Evolutionary conservation across 2,113 vertebrate species (phyloP), one percentile per base, ranked within the genome.

Genomic region (Aptenodytes patagonicus): DNA sequence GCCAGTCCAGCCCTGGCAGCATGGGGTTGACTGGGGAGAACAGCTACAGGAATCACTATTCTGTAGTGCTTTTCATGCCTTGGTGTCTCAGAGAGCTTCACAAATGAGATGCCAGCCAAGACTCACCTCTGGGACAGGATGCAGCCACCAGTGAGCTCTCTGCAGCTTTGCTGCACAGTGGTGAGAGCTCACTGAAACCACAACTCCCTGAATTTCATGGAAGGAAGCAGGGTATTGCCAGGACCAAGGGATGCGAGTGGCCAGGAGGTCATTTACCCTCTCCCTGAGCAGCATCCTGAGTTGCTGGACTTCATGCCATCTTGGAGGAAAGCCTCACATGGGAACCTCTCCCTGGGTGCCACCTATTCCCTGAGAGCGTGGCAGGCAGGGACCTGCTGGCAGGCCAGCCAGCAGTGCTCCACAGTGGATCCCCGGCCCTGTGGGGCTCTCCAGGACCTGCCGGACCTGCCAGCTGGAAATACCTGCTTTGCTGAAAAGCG

Each of bases 241-340:
- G 29, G 25, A 82, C 22, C 52, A 17, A 29, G 38, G 73, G 70
- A 38, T 38, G 38, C 0, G 0, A 36, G 34, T 0, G 6, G 36
- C 60, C n/a, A 54, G 38, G 13, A 60, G 47, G 10, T 6, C 31
- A 34, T 47, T 42, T 4, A 49, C 25, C 55, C 62, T 58, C 70
- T 36, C 21, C 49, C 47, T 26, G 47, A 46, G 81, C 81, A 61
- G 90, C 55, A 54, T 8, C 31, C 6, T 0, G 14, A 34, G 61
- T 1, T 40, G 70, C 25, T 38, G 66, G 29, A 54, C 51, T 58
- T 26, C 14, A 31, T 2, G 20, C 38, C 24, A 38, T 5, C 65
- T 66, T 20, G 2, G 73, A 70, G 55, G 10, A 70, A 70, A 60
- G 49, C 55, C 40, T 81, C 3, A 4, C 21, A 13, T 18, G 16